phyloP scores from a whole-genome alignment of 35 echinoderm and acorn worm genomes.

The Lytechinus pictus region DNA sequence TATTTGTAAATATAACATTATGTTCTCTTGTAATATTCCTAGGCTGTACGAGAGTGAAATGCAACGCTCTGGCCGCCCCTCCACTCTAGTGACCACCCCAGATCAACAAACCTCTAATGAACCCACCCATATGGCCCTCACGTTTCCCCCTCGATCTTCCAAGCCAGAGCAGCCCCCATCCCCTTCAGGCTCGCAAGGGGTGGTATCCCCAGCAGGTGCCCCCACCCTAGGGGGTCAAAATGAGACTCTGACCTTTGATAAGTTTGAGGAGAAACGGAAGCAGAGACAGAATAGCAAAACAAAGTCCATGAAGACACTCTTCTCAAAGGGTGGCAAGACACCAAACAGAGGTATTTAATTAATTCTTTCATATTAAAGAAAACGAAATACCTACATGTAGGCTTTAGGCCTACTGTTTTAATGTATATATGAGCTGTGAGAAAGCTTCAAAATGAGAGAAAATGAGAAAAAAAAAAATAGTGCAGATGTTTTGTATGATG shows the following conservation, averaged over 20 bases:
- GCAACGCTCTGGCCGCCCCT: not conserved
- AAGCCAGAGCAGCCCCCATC: not conserved
- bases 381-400: not conserved
- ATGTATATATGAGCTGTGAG: no score
- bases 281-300: conserved; percentile 63
- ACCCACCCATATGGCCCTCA: conserved; percentile 31
- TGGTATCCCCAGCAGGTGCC: not conserved
- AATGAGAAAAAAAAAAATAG: no score
- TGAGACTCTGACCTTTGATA: conserved; percentile 74
- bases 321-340: conserved; percentile 70
- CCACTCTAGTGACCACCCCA: conserved; percentile 3
- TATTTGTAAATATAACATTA: no score
- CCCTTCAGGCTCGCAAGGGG: conserved; percentile 5
- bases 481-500: no score
- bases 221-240: not conserved
- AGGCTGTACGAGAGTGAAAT: conserved; percentile 50
- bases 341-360: conserved; percentile 67
- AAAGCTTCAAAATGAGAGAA: no score
- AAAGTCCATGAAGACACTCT: conserved; percentile 78
- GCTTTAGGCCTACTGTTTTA: not conserved
- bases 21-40: not conserved
- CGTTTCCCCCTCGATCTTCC: not conserved
- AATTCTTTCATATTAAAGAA: not conserved
- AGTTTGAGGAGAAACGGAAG: conserved; percentile 88
- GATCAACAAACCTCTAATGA: not conserved